Evolutionary conservation across 1,140 invertebrate species (phyloP).

Genomic region (Aphaenogaster floridana): DNA sequence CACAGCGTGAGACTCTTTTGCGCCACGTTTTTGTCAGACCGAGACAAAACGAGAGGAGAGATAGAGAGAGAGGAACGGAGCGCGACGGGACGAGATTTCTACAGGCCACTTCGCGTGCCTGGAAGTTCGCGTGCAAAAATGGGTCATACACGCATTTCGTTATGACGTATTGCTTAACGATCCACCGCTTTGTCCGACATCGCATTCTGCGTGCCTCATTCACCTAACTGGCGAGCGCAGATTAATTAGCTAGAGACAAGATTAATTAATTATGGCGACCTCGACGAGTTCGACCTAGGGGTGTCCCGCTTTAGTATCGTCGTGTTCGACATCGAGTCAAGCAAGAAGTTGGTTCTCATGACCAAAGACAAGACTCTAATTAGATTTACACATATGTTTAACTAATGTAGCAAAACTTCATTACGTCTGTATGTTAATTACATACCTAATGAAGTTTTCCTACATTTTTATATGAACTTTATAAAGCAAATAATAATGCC

Average conservation of each 20-base stretch:
- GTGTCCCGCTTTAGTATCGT: background rate
- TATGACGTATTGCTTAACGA: slow-evolving; percentile 57
- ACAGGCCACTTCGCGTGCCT: slow-evolving; percentile 43
- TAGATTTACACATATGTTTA: background rate
- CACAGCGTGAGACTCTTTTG: slow-evolving; percentile 56
- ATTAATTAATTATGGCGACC: slow-evolving; percentile 61
- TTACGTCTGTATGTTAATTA: background rate
- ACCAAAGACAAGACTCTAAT: background rate
- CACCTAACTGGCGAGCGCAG: slow-evolving; percentile 14
- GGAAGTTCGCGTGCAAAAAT: slow-evolving; percentile 53
- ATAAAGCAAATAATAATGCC: background rate
- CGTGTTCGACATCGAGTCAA: slow-evolving; percentile 5
- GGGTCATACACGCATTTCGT: slow-evolving; percentile 48
- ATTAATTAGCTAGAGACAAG: slow-evolving; percentile 50
- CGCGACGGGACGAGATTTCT: slow-evolving; percentile 26
- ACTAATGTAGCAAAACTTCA: background rate
- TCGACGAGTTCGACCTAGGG: slow-evolving; percentile 38
- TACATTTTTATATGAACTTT: background rate
- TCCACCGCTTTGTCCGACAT: slow-evolving; percentile 19
- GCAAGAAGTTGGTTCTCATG: slow-evolving; percentile 24
- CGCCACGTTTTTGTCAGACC: slow-evolving; percentile 49
- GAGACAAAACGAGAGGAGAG: background rate
- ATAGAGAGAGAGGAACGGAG: background rate
- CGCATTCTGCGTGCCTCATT: slow-evolving; percentile 11
- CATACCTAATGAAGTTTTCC: background rate